Conservation (phyloP, 1,140 invertebrate genomes). For the Zaprionus ornatus region DNA sequence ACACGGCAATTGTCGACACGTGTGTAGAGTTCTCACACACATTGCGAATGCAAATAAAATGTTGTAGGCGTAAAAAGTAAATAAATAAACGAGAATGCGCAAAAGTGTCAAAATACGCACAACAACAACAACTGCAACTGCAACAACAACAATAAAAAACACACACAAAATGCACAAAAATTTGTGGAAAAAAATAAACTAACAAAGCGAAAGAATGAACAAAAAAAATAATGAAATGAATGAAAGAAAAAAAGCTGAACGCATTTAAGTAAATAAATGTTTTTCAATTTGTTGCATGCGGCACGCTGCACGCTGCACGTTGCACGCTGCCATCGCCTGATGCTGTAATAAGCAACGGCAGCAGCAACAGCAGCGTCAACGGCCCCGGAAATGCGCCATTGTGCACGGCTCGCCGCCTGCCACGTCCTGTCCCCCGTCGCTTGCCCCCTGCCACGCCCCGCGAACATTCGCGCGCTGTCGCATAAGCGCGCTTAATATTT, state of each 20-base stretch:
- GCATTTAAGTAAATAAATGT: constrained; percentile 68
- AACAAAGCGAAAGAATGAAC: background rate
- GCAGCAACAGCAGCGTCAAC: constrained; percentile 9
- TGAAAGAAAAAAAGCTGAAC: background rate
- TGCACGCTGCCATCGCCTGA: background rate
- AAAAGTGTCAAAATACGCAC: constrained; percentile 14
- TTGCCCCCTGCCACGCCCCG: background rate
- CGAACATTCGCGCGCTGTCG: constrained; percentile 33
- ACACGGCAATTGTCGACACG: constrained; percentile 24
- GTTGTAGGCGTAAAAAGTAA: constrained; percentile 11
- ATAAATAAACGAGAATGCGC: constrained; percentile 8
- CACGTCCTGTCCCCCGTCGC: background rate
- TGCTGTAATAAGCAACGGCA: constrained; percentile 33
- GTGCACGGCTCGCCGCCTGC: constrained; percentile 36
- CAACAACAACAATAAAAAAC: constrained; percentile 3
- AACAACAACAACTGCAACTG: background rate
- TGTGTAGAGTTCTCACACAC: constrained; percentile 27
- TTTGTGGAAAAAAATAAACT: background rate
- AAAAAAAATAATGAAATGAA: constrained; percentile 5
- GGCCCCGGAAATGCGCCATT: constrained; percentile 49
- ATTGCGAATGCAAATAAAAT: constrained; percentile 36
- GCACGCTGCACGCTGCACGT: constrained; percentile 27
- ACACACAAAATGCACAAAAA: constrained; percentile 7
- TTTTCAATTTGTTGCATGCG: constrained; percentile 44
- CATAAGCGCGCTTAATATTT: constrained; percentile 71